Evolutionary conservation across 2,797 vertebrate species (phyloP), one percentile per base, ranked within the genome.

Genomic region (Sarcoramphus papa): DNA sequence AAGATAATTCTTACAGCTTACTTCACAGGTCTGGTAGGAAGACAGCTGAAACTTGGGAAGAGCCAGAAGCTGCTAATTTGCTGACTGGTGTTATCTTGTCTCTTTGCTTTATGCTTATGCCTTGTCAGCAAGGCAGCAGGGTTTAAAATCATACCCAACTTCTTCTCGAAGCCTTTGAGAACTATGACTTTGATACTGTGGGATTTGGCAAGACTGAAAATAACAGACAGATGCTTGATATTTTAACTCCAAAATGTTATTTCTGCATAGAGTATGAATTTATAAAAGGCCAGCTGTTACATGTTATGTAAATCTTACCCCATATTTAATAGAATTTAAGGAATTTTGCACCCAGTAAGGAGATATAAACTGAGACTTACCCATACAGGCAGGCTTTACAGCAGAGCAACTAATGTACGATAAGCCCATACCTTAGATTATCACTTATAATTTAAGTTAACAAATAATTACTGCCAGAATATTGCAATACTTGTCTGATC

Each of bases 1-100:
- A 94, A 91, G 87, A 37, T 81, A 88, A 90, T 95, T 96, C 94
- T 65, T 81, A 47, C 53, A 90, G 85, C 41, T 93, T 96, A 91
- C 64, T 93, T 93, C 82, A 81, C 95, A 81, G 85, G 77, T 77
- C 81, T 91, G 48, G 70, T 91, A 79, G 70, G 60, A 93, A 92
- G 28, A 82, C 54, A 89, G 77, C 12, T 82, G 77, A 95, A 94
- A 90, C 16, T 21, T 63, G 74, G 92, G 92, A 95, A 73, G 54
- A 96, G 93, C 12, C 77, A 94, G 47, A 90, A 94, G 50, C 33
- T 57, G 54, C 77, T 76, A 20, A 81, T 76, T 72, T 88, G 33
- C 86, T 90, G 63, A 85, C 33, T 31, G 14, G 54, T 70, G 27
- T 48, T 95, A 60, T 3, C 25, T 27, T 41, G 11, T 35, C 73